Evolutionary conservation across 2,113 vertebrate species (phyloP).

Genomic region (Riparia riparia): DNA sequence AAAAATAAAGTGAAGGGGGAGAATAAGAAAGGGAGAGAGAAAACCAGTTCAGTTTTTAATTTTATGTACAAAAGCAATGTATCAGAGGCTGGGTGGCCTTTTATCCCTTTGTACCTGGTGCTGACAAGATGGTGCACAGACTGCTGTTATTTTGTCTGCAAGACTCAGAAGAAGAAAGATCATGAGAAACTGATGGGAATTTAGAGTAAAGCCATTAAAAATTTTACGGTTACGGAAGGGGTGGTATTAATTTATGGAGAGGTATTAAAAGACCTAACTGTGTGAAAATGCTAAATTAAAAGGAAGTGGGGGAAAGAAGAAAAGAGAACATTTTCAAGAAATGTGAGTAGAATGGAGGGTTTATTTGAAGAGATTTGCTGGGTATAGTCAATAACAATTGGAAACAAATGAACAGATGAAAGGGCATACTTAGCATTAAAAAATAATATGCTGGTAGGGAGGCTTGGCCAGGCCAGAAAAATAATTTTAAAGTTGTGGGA

Average conservation of each 20-base stretch:
- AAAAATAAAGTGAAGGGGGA: accelerated
- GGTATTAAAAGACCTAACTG: neutral
- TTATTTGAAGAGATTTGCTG: neutral
- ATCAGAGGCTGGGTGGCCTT: neutral
- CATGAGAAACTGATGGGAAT: neutral
- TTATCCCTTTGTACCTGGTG: neutral
- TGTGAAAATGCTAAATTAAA: neutral
- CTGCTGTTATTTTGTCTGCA: neutral
- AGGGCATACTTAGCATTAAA: neutral
- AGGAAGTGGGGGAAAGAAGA: neutral
- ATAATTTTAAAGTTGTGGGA: neutral
- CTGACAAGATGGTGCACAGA: neutral
- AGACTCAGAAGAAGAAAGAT: neutral
- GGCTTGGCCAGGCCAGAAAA: neutral
- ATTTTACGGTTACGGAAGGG: neutral
- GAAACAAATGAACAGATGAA: neutral
- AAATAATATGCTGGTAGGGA: neutral
- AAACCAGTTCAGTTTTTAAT: too few species aligned
- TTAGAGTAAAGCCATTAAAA: neutral
- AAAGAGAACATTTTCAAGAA: neutral
- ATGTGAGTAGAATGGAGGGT: neutral
- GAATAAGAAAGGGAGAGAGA: accelerated
- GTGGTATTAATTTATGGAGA: neutral
- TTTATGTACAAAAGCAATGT: neutral
- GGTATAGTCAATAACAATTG: neutral